A percentile compares a stretch with the other conserved stretches of the same genome.
Evolutionary conservation across 2,888 invertebrate species (phyloP).

Genomic region (Ectemnius continuus): DNA sequence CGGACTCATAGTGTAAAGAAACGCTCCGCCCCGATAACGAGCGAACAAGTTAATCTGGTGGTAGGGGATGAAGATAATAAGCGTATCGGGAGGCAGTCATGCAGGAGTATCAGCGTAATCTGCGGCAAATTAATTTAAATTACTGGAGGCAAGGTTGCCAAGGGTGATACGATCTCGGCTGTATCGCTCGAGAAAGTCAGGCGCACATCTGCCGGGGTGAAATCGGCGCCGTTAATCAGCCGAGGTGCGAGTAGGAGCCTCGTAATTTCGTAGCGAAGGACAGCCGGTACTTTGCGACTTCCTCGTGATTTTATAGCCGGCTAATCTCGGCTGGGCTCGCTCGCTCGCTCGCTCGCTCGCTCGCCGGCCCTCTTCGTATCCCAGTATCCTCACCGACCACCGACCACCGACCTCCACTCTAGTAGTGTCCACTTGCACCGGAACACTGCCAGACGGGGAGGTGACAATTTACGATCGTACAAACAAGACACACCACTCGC

Average conservation of each 20-base stretch:
- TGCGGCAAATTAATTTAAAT: conserved; percentile 55
- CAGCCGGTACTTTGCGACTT: conserved; percentile 42
- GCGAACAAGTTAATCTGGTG: neutral
- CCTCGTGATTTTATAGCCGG: conserved; percentile 49
- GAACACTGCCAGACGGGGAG: neutral
- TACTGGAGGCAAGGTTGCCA: conserved; percentile 28
- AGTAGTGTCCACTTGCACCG: too few species aligned
- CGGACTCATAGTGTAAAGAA: neutral
- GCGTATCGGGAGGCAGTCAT: conserved; percentile 29
- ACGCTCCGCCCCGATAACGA: conserved; percentile 40
- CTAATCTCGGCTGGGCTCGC: conserved; percentile 38
- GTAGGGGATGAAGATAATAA: conserved; percentile 24
- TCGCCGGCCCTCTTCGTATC: too few species aligned
- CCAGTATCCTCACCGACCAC: too few species aligned
- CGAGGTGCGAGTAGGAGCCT: conserved; percentile 40
- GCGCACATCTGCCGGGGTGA: conserved; percentile 42
- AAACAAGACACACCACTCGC: neutral
- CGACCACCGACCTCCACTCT: too few species aligned
- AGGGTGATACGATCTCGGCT: conserved; percentile 32
- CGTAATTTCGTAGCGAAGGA: conserved; percentile 49
- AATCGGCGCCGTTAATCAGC: conserved; percentile 53
- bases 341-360: conserved; percentile 16
- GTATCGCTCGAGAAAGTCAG: conserved; percentile 11
- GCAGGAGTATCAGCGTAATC: conserved; percentile 40
- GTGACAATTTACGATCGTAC: conserved; percentile 14